Base-by-base conservation (phyloP, 1,140 invertebrate genomes). In the Drosophila ohnishii region DNA sequence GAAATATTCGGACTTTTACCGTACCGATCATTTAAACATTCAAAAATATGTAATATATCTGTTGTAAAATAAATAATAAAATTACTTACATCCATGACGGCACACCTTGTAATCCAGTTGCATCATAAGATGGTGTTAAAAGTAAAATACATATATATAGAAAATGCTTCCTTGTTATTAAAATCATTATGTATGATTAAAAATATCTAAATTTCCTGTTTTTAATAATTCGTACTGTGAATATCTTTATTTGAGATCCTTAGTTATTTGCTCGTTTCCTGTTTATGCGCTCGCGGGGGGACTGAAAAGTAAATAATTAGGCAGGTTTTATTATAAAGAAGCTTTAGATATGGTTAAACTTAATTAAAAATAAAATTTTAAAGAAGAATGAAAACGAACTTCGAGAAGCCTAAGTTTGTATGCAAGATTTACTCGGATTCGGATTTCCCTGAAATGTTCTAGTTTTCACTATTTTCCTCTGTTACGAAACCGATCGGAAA, bases 51-150 rank as follows among this genome's bases (percentile, higher is more conserved):
- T 37, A 32, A 37, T 37, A 39, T 39, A n/a, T 44, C 16, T 44
- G 11, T 44, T 19, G 16, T 11, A 2, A 44, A 40, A 30, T 34
- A 35, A 22, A 35, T 14, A 19, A 22, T 35, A 22, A 45, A 44
- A 44, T 11, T 82, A 91, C 90, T 91, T 81, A 91, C 90, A 91
- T 90, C 90, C 90, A 91, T 63, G 90, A 90, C 34, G 90, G 90
- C 51, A 89, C 84, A 60, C 90, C 90, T 70, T 90, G 84, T 47
- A 90, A 55, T 53, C 78, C 80, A 45, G 74, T 66, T 39, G 64
- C 72, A n/a, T 65, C 66, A 77, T 84, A 57, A 28, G 78, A 40
- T 48, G 75, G 63, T 30, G 78, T 47, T 58, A 79, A 61, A 39
- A 87, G 55, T 64, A 89, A 73, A 72, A 78, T 40, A 75, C 69